phyloP scores from a whole-genome alignment of 2,888 invertebrate species.

The Carcina quercana region DNA sequence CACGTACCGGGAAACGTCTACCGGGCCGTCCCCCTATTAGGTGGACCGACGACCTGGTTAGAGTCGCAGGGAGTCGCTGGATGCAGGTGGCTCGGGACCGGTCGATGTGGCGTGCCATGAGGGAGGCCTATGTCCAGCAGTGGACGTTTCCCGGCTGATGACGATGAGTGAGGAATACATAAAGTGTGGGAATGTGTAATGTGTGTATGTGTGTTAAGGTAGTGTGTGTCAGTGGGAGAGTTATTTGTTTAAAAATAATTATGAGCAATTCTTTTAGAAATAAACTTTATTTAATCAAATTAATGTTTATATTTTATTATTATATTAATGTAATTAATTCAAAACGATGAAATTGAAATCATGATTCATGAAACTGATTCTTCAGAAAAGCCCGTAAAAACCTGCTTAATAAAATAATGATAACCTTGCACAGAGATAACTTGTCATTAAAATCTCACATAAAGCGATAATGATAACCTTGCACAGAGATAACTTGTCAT shows the following conservation, averaged over 20 bases:
- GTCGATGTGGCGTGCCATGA: no score
- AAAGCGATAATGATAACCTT: neutral
- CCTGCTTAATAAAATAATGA: slow-evolving; percentile 3
- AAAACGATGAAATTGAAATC: neutral
- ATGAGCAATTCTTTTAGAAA: neutral
- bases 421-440: neutral
- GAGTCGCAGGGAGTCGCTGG: no score
- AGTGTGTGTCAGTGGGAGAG: neutral
- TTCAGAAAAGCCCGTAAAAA: neutral
- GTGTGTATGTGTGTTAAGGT: neutral
- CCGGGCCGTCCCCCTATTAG: no score
- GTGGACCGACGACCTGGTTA: no score
- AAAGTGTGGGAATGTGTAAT: neutral
- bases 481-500: neutral
- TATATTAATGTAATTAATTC: no score
- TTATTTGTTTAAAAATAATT: neutral
- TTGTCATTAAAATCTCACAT: neutral
- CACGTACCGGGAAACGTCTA: no score
- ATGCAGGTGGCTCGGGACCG: no score
- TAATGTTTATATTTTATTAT: no score
- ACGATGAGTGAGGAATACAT: neutral
- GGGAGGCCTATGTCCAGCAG: no score
- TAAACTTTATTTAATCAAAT: neutral
- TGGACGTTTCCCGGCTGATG: no score
- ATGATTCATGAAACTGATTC: neutral